Evolutionary conservation across 2,113 vertebrate genomes (phyloP).

Genomic region (Galemys pyrenaicus): DNA sequence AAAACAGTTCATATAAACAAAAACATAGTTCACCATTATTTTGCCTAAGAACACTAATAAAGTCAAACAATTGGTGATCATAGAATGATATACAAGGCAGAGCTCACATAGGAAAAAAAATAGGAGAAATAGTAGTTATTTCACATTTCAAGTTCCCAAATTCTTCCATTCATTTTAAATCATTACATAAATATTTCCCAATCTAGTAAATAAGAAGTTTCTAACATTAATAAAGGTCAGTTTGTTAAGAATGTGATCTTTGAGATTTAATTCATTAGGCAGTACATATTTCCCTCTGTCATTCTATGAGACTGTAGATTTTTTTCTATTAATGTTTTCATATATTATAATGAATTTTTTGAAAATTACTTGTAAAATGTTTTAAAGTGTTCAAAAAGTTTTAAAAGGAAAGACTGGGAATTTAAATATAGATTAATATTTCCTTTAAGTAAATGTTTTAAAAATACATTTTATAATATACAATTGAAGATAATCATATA

Average conservation of each 20-base stretch:
- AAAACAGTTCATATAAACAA: background rate
- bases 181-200: constrained; percentile 31
- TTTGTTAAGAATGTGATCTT: constrained; percentile 42
- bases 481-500: background rate
- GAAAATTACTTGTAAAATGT: background rate
- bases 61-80: background rate
- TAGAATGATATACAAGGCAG: background rate
- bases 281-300: background rate
- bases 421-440: background rate
- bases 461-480: background rate
- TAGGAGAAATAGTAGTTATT: background rate
- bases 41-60: background rate
- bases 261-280: constrained; percentile 28
- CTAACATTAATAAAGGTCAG: constrained; percentile 35
- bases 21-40: background rate
- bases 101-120: background rate
- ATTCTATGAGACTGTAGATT: background rate
- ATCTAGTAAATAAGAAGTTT: constrained; percentile 36
- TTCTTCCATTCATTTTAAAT: constrained; percentile 51
- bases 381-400: constrained; percentile 39
- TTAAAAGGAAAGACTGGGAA: background rate
- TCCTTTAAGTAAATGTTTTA: background rate
- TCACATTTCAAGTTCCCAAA: constrained; percentile 29
- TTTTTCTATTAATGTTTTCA: background rate
- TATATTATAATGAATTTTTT: background rate